A percentile compares a stretch with the other conserved stretches of the same genome.
phyloP scores from a whole-genome alignment of 2,888 invertebrate genomes.

The Tiliacea aurago region DNA sequence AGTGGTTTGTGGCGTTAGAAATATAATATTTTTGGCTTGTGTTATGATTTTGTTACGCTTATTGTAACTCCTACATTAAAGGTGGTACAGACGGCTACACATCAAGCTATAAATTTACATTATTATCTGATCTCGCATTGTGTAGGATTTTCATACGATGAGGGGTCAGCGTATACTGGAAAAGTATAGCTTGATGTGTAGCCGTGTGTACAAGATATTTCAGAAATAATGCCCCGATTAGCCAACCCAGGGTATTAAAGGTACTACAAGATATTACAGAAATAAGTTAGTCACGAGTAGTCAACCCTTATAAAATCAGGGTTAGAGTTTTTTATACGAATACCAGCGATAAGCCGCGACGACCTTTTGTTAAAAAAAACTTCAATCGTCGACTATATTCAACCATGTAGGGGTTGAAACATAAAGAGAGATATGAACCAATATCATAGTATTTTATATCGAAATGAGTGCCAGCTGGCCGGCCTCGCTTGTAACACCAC shows the following conservation, averaged over 20 bases:
- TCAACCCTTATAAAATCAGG: background rate
- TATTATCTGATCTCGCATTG: too few species aligned
- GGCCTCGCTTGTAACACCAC: background rate
- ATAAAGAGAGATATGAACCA: background rate
- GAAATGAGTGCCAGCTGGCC: background rate
- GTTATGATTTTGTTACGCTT: background rate
- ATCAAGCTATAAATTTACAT: too few species aligned
- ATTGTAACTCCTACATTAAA: background rate
- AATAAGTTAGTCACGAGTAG: background rate
- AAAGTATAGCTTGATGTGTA: too few species aligned
- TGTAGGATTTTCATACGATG: too few species aligned
- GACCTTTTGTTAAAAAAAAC: background rate
- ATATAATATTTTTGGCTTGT: background rate
- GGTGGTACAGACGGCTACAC: too few species aligned
- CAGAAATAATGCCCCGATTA: background rate
- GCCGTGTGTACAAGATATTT: background rate
- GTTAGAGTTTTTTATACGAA: background rate
- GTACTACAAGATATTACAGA: background rate
- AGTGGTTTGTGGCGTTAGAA: constrained; percentile 4
- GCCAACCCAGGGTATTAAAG: background rate
- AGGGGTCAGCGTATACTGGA: too few species aligned
- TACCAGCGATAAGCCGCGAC: background rate
- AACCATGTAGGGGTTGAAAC: background rate
- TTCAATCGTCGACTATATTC: background rate
- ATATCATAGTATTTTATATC: background rate